Percentiles rank a stretch among this genome's conserved stretches.
phyloP scores from a whole-genome alignment of 2,888 invertebrate genomes.

The Cataglyphis livida region DNA sequence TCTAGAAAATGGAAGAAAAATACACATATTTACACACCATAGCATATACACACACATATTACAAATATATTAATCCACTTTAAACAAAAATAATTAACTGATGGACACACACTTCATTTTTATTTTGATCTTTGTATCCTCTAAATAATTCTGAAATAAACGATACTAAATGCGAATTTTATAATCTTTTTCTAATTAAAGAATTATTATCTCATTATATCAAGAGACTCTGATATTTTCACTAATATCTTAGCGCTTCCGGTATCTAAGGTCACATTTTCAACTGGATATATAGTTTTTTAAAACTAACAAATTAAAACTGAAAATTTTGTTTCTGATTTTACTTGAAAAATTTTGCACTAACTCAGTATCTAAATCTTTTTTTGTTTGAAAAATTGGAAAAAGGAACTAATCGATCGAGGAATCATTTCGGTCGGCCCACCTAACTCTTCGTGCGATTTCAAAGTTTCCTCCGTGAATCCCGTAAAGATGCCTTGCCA shows the following conservation, averaged over 20 bases:
- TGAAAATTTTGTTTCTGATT: neutral
- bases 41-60: neutral
- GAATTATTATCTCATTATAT: neutral
- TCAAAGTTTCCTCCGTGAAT: conserved; percentile 83
- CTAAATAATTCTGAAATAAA: conserved; percentile 2
- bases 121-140: neutral
- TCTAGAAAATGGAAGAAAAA: conserved; percentile 3
- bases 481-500: conserved; percentile 83
- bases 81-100: neutral
- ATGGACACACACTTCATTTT: neutral
- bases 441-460: conserved; percentile 81
- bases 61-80: neutral
- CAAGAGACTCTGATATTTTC: neutral
- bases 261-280: neutral
- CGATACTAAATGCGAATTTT: neutral
- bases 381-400: neutral
- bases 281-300: neutral
- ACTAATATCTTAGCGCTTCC: neutral
- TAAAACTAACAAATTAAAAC: neutral
- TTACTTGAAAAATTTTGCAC: neutral
- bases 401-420: conserved; percentile 61
- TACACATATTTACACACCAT: conserved; percentile 14
- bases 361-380: neutral
- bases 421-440: conserved; percentile 81
- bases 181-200: neutral